Conservation (phyloP, 2,113 vertebrate genomes). For the Atrichornis clamosus region DNA sequence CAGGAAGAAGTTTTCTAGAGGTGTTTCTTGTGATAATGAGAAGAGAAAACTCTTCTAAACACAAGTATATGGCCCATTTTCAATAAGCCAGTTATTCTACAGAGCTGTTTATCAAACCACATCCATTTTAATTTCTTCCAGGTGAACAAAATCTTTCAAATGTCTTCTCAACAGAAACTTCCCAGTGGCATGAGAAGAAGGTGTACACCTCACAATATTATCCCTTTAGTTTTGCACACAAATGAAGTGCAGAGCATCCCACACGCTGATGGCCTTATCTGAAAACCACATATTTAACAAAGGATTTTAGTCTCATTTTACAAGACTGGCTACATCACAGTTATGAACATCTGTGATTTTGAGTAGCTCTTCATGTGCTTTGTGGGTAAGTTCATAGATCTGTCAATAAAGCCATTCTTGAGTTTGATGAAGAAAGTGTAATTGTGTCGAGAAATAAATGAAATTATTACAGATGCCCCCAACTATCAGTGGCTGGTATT, state of each 20-base stretch:
- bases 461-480: background rate
- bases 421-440: background rate
- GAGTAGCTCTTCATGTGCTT: background rate
- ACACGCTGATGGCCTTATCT: background rate
- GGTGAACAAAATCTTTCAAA: background rate
- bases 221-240: background rate
- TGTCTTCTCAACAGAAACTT: background rate
- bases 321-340: background rate
- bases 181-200: background rate
- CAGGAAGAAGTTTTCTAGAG: background rate
- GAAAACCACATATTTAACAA: background rate
- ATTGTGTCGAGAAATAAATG: background rate
- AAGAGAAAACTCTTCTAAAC: background rate
- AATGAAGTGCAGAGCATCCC: background rate
- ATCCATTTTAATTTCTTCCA: background rate
- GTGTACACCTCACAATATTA: background rate
- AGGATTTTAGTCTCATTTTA: background rate
- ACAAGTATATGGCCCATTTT: background rate
- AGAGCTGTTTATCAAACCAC: background rate
- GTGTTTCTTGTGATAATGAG: background rate
- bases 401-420: background rate
- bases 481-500: background rate
- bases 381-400: background rate
- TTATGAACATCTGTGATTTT: background rate
- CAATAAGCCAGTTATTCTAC: background rate